phyloP scores from a whole-genome alignment of 2,113 vertebrate genomes.

The Datnioides undecimradiatus region DNA sequence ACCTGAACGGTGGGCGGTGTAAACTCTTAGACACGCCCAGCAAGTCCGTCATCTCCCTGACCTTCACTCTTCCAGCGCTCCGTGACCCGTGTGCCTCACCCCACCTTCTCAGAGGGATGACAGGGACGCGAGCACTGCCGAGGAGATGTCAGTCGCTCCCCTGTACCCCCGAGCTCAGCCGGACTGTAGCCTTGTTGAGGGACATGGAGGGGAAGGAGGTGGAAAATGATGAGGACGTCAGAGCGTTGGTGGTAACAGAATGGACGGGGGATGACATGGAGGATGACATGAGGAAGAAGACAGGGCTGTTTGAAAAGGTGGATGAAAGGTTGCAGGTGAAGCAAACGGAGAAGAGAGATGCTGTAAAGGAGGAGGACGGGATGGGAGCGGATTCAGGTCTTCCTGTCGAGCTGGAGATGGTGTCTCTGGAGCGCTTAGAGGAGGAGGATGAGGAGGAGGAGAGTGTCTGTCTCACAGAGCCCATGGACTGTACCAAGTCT shows the following conservation, averaged over 20 bases:
- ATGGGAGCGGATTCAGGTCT: slow-evolving; percentile 53
- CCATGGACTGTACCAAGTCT: slow-evolving; percentile 86
- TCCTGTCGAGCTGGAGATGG: slow-evolving; percentile 77
- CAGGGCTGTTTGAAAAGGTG: background rate
- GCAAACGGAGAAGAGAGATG: slow-evolving; percentile 3
- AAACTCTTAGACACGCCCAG: slow-evolving; percentile 94
- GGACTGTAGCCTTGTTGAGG: slow-evolving; percentile 49
- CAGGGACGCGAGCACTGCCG: slow-evolving; percentile 45
- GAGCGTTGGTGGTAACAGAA: background rate
- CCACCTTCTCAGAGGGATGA: slow-evolving; percentile 67
- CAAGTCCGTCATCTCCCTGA: slow-evolving; percentile 90
- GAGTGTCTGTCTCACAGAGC: slow-evolving; percentile 68
- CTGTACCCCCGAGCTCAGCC: slow-evolving; percentile 87
- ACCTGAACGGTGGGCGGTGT: slow-evolving; percentile 92
- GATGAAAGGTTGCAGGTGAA: background rate
- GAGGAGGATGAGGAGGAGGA: slow-evolving; percentile 65
- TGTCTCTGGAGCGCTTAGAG: slow-evolving; percentile 77
- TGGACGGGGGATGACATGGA: background rate
- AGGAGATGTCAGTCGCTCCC: slow-evolving; percentile 91
- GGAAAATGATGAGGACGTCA: background rate
- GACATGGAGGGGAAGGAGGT: slow-evolving; percentile 25
- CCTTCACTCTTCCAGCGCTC: slow-evolving; percentile 87
- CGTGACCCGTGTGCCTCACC: slow-evolving; percentile 71
- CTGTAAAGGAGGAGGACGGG: background rate
- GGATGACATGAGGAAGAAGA: background rate